A percentile compares a stretch with the other conserved stretches of the same genome.
Conservation (phyloP, 2,888 invertebrate genomes). For the Adelphocoris suturalis region DNA sequence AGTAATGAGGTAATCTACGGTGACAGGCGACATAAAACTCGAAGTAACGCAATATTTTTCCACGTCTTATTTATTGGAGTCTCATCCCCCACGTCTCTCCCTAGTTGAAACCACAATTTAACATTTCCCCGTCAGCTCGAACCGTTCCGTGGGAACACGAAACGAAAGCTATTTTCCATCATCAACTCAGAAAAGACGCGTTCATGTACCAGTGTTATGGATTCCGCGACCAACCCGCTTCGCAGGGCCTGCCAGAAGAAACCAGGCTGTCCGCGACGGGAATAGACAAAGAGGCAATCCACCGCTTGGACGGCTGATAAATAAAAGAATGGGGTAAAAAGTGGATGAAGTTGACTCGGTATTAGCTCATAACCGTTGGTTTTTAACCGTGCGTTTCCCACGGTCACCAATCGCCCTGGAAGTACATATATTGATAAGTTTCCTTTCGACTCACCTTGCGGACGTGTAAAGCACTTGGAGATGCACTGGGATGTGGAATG, state of each 20-base stretch:
- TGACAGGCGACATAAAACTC: no score
- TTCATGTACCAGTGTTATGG: slow-evolving; percentile 40
- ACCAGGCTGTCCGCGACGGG: slow-evolving; percentile 25
- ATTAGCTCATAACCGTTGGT: slow-evolving; percentile 65
- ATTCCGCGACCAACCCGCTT: slow-evolving; percentile 35
- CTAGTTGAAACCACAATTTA: neutral
- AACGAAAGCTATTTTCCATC: slow-evolving; percentile 17
- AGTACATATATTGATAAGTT: slow-evolving; percentile 53
- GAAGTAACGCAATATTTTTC: neutral
- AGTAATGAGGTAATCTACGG: no score
- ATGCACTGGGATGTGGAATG: neutral
- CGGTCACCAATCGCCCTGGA: slow-evolving; percentile 23
- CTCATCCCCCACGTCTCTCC: neutral
- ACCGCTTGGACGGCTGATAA: slow-evolving; percentile 44
- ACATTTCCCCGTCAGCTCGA: neutral
- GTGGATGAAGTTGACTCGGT: slow-evolving; percentile 62
- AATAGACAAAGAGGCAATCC: slow-evolving; percentile 52
- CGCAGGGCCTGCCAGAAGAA: neutral
- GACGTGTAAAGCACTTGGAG: slow-evolving; percentile 29
- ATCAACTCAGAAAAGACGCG: slow-evolving; percentile 33
- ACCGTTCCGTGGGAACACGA: slow-evolving; percentile 19
- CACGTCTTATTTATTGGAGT: neutral
- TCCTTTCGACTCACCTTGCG: slow-evolving; percentile 41
- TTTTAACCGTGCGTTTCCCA: slow-evolving; percentile 54
- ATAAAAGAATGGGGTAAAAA: slow-evolving; percentile 61